These are phyloP conservation scores for Calosoma granatense DNA, from an alignment of 1,140 invertebrate genomes.

Conservation along the genomic window DNA sequence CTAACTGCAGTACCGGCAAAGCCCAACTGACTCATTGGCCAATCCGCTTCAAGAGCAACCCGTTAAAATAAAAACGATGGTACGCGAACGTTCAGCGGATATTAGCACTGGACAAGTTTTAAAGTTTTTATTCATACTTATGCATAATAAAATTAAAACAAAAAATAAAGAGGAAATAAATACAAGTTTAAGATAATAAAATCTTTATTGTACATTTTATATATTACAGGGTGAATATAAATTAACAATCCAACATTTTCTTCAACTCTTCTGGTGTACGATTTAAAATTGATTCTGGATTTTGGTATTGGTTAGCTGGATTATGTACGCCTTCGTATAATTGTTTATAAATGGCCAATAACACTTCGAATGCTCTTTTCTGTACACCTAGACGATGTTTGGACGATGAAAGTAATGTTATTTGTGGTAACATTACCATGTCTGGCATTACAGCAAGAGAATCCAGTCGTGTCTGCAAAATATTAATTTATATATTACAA, in stretches of 20 bases:
- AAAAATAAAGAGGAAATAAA: too few relatives aligned
- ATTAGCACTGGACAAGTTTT: background rate
- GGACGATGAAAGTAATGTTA: conserved; percentile 69
- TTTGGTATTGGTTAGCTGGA: conserved; percentile 65
- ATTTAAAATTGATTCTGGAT: conserved; percentile 56
- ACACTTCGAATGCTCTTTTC: conserved; percentile 72
- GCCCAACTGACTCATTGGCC: conserved; percentile 6
- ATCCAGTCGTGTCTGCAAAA: conserved; percentile 63
- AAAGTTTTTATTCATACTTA: too few relatives aligned
- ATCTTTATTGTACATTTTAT: background rate
- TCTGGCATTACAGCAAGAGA: conserved; percentile 69
- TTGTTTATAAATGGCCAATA: conserved; percentile 80
- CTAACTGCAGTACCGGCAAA: background rate
- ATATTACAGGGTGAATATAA: too few relatives aligned
- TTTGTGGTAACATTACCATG: conserved; percentile 71
- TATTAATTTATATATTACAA: too few relatives aligned
- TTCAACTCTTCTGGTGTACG: conserved; percentile 67
- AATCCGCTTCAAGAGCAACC: background rate
- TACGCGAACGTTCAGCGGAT: background rate
- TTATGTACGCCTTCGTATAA: conserved; percentile 71
- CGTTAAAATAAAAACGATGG: background rate
- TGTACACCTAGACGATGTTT: conserved; percentile 65
- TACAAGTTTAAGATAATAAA: background rate
- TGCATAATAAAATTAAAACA: too few relatives aligned
- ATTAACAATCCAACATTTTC: conserved; percentile 29